phyloP scores from a whole-genome alignment of 2,888 invertebrate genomes.

The Drosophila demipolita region DNA sequence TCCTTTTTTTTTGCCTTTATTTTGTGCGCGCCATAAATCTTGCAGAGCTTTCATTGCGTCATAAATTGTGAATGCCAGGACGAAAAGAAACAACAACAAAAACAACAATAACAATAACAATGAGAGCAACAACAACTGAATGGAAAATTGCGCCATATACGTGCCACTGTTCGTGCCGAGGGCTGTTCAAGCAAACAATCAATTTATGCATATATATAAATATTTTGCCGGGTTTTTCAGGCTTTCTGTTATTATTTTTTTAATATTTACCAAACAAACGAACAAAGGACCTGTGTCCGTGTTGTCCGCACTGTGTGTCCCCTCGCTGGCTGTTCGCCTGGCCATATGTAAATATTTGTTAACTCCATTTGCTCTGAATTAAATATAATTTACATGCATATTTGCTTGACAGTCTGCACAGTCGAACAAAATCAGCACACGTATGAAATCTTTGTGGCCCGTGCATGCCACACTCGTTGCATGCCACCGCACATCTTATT shows the following conservation, averaged over 20 bases:
- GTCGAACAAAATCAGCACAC: conserved; percentile 31
- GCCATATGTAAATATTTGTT: conserved; percentile 77
- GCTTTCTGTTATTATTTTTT: conserved; percentile 13
- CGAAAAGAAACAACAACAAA: conserved; percentile 27
- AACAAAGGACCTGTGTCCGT: conserved; percentile 27
- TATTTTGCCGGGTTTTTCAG: conserved; percentile 47
- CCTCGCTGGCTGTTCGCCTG: conserved; percentile 6
- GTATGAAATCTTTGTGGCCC: conserved; percentile 19
- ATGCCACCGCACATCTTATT: conserved; percentile 27
- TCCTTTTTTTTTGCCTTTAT: conserved; percentile 11
- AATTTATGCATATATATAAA: conserved; percentile 71
- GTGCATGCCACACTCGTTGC: conserved; percentile 54
- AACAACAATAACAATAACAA: conserved; percentile 14
- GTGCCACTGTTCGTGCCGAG: conserved; percentile 31
- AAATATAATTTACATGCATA: conserved; percentile 81
- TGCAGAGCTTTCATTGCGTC: conserved; percentile 73
- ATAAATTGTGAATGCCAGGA: conserved; percentile 65
- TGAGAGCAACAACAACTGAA: conserved; percentile 16
- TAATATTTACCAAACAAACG: conserved; percentile 35
- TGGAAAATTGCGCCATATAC: conserved; percentile 35
- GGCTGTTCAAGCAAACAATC: conserved; percentile 70
- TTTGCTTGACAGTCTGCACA: conserved; percentile 60
- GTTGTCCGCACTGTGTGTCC: conserved; percentile 3
- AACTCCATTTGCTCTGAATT: conserved; percentile 81
- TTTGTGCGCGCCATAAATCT: conserved; percentile 66